Evolutionary conservation across 2,888 invertebrate genomes (phyloP).

Genomic region (Balanococcus diminutus): DNA sequence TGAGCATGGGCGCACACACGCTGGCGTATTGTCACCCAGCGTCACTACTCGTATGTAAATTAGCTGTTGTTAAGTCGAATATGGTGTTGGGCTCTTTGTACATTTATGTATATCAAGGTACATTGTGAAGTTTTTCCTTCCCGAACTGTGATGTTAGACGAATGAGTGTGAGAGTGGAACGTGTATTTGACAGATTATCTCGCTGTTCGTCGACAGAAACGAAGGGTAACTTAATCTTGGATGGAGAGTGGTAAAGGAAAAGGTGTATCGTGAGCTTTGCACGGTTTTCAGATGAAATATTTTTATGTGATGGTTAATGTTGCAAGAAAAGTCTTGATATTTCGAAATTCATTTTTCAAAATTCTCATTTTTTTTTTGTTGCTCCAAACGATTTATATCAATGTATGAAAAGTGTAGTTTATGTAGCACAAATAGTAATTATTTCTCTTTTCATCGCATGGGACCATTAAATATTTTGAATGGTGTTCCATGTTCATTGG

Average conservation of each 20-base stretch:
- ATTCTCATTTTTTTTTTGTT: no score
- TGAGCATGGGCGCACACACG: not conserved
- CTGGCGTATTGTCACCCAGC: not conserved
- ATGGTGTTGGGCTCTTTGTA: not conserved
- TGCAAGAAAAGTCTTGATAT: no score
- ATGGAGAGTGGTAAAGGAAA: not conserved
- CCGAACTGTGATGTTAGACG: not conserved
- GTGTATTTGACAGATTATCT: not conserved
- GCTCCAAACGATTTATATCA: no score
- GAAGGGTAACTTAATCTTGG: not conserved
- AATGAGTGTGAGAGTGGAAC: not conserved
- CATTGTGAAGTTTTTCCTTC: not conserved
- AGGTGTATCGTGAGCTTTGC: not conserved
- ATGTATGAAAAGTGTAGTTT: no score
- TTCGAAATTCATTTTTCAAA: no score
- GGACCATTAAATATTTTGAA: no score
- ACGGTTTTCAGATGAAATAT: not conserved
- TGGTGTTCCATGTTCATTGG: not conserved
- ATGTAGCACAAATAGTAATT: no score
- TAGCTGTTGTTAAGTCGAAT: not conserved
- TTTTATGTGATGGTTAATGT: not conserved
- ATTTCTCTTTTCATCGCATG: no score
- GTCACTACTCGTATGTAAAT: not conserved
- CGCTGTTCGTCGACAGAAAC: not conserved
- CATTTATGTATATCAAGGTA: not conserved